phyloP scores from a whole-genome alignment of 2,888 invertebrate species.

The Chrysomela aeneicollis region DNA sequence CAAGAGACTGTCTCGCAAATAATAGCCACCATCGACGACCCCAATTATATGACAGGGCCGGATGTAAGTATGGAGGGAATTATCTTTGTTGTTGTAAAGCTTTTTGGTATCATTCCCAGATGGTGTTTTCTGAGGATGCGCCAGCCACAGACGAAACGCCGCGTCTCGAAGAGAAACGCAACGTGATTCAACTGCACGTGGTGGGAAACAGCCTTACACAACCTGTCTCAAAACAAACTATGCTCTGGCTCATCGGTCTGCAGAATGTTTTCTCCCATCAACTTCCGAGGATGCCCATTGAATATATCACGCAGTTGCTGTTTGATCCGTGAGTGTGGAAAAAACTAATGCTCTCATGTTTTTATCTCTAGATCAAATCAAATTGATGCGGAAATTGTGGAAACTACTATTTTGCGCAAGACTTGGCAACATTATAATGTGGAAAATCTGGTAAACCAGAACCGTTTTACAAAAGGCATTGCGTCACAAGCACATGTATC shows the following conservation, averaged over 20 bases:
- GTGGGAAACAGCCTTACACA: constrained; percentile 91
- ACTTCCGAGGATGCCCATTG: constrained; percentile 95
- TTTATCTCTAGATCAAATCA: too few relatives aligned
- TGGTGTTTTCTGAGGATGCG: constrained; percentile 82
- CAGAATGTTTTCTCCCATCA: constrained; percentile 97
- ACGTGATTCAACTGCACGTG: constrained; percentile 92
- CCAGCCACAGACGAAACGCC: constrained; percentile 88
- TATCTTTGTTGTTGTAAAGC: too few relatives aligned
- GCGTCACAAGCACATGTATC: too few relatives aligned
- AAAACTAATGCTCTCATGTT: too few relatives aligned
- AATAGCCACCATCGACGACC: constrained; percentile 83
- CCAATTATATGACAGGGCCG: constrained; percentile 83
- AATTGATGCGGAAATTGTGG: too few relatives aligned
- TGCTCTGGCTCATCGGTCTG: constrained; percentile 91
- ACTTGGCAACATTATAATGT: too few relatives aligned
- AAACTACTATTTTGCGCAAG: too few relatives aligned
- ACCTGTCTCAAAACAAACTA: constrained; percentile 86
- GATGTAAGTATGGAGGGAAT: constrained; percentile 75
- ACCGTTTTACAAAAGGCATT: too few relatives aligned
- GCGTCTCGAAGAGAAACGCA: constrained; percentile 86
- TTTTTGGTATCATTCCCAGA: too few relatives aligned
- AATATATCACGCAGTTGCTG: constrained; percentile 93
- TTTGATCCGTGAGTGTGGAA: constrained; percentile 83
- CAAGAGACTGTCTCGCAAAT: constrained; percentile 83
- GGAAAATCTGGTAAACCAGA: too few relatives aligned